phyloP scores from a whole-genome alignment of 2,113 vertebrate species.

The Xenus cinereus region DNA sequence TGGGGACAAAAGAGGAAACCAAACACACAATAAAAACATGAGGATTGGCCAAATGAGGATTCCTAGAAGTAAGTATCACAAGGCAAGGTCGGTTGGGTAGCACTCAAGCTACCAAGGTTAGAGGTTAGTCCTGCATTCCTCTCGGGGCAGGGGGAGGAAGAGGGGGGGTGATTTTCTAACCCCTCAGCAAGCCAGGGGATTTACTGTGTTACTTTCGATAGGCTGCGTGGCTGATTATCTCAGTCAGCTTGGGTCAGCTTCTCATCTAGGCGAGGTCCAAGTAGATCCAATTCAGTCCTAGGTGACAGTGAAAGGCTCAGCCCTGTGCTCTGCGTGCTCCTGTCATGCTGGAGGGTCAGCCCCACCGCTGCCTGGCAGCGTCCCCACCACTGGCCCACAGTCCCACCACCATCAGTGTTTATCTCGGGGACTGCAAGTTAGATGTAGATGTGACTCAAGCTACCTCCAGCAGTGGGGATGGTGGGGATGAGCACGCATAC shows the following conservation, averaged over 20 bases:
- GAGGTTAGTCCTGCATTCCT: not conserved
- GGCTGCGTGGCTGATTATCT: not conserved
- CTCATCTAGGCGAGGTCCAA: not conserved
- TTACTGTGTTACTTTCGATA: not conserved
- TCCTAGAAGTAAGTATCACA: slow-evolving; percentile 24
- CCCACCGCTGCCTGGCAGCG: not conserved
- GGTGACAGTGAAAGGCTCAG: not conserved
- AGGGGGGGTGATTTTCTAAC: not conserved
- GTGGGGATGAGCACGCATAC: not conserved
- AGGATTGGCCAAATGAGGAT: not conserved
- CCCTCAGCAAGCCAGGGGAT: not conserved
- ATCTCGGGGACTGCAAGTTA: not conserved
- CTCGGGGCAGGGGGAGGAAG: rapidly evolving
- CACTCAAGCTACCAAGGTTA: not conserved
- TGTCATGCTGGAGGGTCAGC: not conserved
- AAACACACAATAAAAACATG: not conserved
- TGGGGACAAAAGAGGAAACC: slow-evolving; percentile 30
- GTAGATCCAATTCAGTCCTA: not conserved
- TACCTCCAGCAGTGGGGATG: not conserved
- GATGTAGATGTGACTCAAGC: not conserved
- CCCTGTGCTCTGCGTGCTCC: not conserved
- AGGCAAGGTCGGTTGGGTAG: not conserved
- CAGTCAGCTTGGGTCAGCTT: not conserved
- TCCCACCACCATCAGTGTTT: rapidly evolving
- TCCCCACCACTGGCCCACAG: not conserved